phyloP scores from a whole-genome alignment of 2,888 invertebrate species.

The Cosmopolites sordidus region DNA sequence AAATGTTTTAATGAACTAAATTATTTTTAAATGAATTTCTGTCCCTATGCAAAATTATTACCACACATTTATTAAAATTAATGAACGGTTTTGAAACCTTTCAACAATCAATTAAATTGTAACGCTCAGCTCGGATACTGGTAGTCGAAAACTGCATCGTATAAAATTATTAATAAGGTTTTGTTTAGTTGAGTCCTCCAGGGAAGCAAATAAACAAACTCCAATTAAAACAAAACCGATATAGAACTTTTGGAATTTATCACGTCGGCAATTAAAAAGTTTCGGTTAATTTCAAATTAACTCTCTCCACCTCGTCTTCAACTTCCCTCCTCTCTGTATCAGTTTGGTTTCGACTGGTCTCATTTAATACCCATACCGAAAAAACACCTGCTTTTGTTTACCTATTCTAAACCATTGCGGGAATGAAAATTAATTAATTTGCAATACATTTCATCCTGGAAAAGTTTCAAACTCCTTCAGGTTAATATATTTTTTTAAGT shows the following conservation, averaged over 20 bases:
- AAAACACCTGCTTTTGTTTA: slow-evolving; percentile 16
- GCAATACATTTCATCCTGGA: slow-evolving; percentile 13
- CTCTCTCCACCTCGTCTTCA: slow-evolving; percentile 3
- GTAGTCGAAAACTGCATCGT: too few relatives aligned
- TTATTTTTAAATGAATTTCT: too few relatives aligned
- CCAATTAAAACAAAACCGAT: slow-evolving; percentile 8
- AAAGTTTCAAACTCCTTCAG: slow-evolving; percentile 9
- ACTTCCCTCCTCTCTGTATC: neutral
- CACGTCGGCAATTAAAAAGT: slow-evolving; percentile 18
- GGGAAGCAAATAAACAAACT: slow-evolving; percentile 7
- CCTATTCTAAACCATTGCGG: slow-evolving; percentile 10
- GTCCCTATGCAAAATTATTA: too few relatives aligned
- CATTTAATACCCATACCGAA: slow-evolving; percentile 20
- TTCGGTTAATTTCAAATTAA: slow-evolving; percentile 22
- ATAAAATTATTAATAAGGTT: neutral
- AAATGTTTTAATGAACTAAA: too few relatives aligned
- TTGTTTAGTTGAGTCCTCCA: neutral
- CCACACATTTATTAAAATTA: too few relatives aligned
- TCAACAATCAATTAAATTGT: too few relatives aligned
- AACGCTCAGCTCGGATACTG: too few relatives aligned
- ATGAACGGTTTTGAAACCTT: too few relatives aligned
- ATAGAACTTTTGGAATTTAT: slow-evolving; percentile 18
- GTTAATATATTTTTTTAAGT: slow-evolving; percentile 1
- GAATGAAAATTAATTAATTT: slow-evolving; percentile 23
- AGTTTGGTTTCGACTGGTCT: neutral